Conservation (phyloP, 1,140 invertebrate species). For the Neodiprion pinetum region DNA sequence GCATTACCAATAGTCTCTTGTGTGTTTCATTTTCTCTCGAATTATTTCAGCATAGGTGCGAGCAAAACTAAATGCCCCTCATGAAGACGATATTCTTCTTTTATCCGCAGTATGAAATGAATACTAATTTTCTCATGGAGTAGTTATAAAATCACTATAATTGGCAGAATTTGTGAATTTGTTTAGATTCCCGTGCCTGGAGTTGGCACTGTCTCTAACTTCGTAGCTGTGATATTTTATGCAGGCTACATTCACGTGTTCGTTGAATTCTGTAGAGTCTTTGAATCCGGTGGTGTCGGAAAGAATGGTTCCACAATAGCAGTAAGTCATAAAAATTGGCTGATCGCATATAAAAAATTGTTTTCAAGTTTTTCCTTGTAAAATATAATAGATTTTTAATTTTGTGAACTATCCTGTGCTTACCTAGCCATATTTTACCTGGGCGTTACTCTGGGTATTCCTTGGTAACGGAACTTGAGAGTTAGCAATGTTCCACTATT, state of each 20-base stretch:
- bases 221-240: constrained; percentile 68
- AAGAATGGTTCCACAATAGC: constrained; percentile 94
- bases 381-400: not conserved
- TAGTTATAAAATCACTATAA: constrained; percentile 1
- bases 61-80: not conserved
- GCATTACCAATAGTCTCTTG: too few relatives aligned
- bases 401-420: not conserved
- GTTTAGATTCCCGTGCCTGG: constrained; percentile 67
- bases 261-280: constrained; percentile 72
- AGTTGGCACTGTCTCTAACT: constrained; percentile 63
- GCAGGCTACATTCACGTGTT: constrained; percentile 71
- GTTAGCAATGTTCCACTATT: not conserved
- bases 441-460: not conserved
- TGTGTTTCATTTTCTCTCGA: not conserved
- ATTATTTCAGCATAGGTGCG: constrained; percentile 1
- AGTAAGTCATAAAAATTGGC: constrained; percentile 67
- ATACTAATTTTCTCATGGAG: not conserved
- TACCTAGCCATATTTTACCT: constrained; percentile 1
- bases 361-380: not conserved
- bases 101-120: constrained; percentile 9
- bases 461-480: not conserved
- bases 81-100: not conserved
- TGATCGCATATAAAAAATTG: not conserved
- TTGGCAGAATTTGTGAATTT: constrained; percentile 38
- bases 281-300: constrained; percentile 79